Base-by-base conservation (phyloP, 1,140 invertebrate species). In the Papilio polyxenes region DNA sequence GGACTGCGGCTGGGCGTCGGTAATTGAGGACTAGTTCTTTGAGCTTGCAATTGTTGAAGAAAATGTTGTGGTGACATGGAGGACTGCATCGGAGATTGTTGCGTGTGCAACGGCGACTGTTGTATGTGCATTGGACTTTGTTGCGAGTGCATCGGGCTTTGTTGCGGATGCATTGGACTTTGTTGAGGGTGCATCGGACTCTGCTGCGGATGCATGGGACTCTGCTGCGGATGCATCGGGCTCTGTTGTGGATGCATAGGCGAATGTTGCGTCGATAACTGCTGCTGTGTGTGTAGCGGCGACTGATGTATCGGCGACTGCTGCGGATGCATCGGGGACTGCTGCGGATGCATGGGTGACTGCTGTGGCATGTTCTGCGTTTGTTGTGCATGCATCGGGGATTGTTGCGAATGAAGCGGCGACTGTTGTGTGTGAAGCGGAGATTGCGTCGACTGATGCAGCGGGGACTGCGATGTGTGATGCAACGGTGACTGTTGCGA, bases 391-490 rank as follows among this genome's bases (percentile, higher is more conserved):
- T 95, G 94, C 90, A 93, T 92, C 15, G 92, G 93, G 0, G 90
- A 92, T 80, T 94, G 92, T 82, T 94, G 93, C 13, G 90, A 92
- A 75, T 94, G 92, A 77, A 92, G 88, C 74, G 95, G 93, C 3
- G 93, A 93, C 82, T 94, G 94, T 83, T 95, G 94, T 13, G 94
- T 92, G 65, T 95, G 93, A 8, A 89, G 87, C 6, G 93, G 89
- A 13, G 95, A 95, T 80, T 95, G 95, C 49, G 93, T 91, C 81
- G 91, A 95, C 40, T 93, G 93, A 85, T 95, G 94, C 48, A 95
- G 83, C 65, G 95, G 95, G n/a, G 95, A 93, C 53, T 95, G 93
- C 82, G 95, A 95, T 75, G 95, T 95, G 85, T 96, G 95, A 74
- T 94, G 92, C 76, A 94, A 80, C 11, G 92, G 93, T 37, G 92